Evolutionary conservation across 2,888 invertebrate species (phyloP), one percentile per base, ranked within the genome.

Genomic region (Cerastoderma edule): DNA sequence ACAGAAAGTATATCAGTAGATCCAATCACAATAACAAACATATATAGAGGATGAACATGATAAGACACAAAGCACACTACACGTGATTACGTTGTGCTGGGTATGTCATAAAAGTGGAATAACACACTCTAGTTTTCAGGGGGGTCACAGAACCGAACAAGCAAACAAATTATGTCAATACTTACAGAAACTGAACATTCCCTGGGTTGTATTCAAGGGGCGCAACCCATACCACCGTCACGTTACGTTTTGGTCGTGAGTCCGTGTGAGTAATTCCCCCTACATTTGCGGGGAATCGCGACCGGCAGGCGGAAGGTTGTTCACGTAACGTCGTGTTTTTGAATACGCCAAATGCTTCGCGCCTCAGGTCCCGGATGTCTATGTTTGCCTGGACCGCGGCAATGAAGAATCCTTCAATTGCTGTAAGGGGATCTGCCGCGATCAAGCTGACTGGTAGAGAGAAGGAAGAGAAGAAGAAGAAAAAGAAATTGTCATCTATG

Each of bases 111-210:
- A n/a, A n/a, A n/a, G n/a, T n/a, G n/a, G n/a, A n/a, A n/a, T n/a
- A n/a, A n/a, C n/a, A n/a, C n/a, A n/a, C n/a, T n/a, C n/a, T n/a
- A n/a, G n/a, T n/a, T n/a, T n/a, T n/a, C n/a, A n/a, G n/a, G n/a
- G n/a, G n/a, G n/a, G n/a, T n/a, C n/a, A n/a, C n/a, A n/a, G n/a
- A n/a, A n/a, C n/a, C n/a, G n/a, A n/a, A n/a, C n/a, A n/a, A n/a
- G n/a, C n/a, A n/a, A n/a, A n/a, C n/a, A n/a, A n/a, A n/a, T n/a
- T n/a, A n/a, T 48, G 3, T 16, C 2, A 16, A 27, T 44, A 76
- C 82, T 74, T 63, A 79, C 82, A 79, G 27, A 63, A 82, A 82
- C 63, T 82, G 79, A 30, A 82, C 39, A 32, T 64, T 68, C 53
- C 79, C 79, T 0, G 82, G 82, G 24, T 77, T 70, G 16, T 63